A percentile compares a stretch with the other conserved stretches of the same genome.
Evolutionary conservation across 2,888 invertebrate species (phyloP).

Genomic region (Steinernema scapterisci): DNA sequence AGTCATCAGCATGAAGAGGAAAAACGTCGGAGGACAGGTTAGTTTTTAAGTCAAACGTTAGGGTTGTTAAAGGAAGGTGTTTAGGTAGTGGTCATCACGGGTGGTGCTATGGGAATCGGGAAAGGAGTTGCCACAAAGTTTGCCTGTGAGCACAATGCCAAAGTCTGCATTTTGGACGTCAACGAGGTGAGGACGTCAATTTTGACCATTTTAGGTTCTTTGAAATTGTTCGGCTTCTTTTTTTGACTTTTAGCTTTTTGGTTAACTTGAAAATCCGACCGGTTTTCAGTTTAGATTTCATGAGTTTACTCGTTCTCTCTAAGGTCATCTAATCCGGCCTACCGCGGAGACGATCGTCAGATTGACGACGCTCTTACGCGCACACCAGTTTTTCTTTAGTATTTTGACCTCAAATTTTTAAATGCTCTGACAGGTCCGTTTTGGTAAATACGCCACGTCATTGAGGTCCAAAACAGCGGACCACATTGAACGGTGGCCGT

Average conservation of each 20-base stretch:
- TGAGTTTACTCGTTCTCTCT: background rate
- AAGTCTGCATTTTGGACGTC: slow-evolving; percentile 43
- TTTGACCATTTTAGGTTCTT: background rate
- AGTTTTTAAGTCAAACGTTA: background rate
- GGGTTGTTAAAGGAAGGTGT: background rate
- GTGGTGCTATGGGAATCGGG: slow-evolving; percentile 47
- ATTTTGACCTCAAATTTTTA: too few relatives aligned
- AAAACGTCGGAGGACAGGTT: slow-evolving; percentile 42
- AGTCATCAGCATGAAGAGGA: slow-evolving; percentile 38
- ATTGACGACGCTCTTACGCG: background rate
- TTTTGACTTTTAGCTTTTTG: background rate
- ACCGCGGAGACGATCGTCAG: background rate
- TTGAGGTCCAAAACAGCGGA: too few relatives aligned
- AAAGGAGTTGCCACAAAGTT: slow-evolving; percentile 40
- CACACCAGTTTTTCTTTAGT: background rate
- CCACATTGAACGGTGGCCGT: too few relatives aligned
- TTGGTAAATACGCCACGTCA: too few relatives aligned
- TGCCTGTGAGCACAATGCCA: slow-evolving; percentile 37
- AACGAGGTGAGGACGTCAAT: slow-evolving; percentile 42
- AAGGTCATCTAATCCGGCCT: background rate
- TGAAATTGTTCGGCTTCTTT: background rate
- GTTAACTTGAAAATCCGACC: background rate
- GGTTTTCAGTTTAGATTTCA: background rate
- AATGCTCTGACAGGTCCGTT: too few relatives aligned
- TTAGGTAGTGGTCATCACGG: slow-evolving; percentile 46